Percentiles rank a stretch among this genome's conserved stretches.
These are phyloP conservation scores for Ophion ellenae DNA, from an alignment of 2,888 invertebrate species.

Conservation along the genomic window DNA sequence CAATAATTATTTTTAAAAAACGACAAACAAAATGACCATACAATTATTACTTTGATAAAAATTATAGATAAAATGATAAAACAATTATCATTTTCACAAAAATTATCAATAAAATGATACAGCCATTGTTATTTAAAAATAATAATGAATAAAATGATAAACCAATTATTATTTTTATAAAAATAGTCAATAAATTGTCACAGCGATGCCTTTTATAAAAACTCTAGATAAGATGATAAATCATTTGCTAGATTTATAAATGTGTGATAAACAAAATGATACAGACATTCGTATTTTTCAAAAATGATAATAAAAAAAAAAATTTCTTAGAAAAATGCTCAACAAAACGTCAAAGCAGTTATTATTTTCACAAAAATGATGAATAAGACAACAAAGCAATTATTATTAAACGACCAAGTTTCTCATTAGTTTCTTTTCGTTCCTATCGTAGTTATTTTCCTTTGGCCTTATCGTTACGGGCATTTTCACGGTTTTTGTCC, in stretches of 20 bases:
- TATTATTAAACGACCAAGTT: not conserved
- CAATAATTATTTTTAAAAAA: too few relatives aligned
- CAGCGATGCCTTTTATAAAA: not conserved
- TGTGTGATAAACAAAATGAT: not conserved
- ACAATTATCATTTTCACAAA: too few relatives aligned
- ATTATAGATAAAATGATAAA: too few relatives aligned
- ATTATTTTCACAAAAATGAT: not conserved
- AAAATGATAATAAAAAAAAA: not conserved
- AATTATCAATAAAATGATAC: too few relatives aligned
- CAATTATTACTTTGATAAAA: too few relatives aligned
- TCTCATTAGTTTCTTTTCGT: not conserved
- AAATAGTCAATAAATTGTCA: not conserved
- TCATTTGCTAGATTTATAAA: not conserved
- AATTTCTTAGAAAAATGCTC: not conserved
- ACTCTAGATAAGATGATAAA: not conserved
- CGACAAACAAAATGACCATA: too few relatives aligned
- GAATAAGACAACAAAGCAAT: not conserved
- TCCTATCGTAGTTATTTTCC: not conserved
- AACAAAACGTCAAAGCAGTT: not conserved
- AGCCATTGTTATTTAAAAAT: not conserved
- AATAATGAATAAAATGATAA: not conserved
- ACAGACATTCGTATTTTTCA: not conserved
- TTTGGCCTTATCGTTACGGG: not conserved
- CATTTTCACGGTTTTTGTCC: conserved; percentile 1
- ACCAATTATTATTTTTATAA: not conserved